These are phyloP conservation scores for Actenoides lindsayi DNA, from an alignment of 2,113 vertebrate genomes.

Conservation along the genomic window DNA sequence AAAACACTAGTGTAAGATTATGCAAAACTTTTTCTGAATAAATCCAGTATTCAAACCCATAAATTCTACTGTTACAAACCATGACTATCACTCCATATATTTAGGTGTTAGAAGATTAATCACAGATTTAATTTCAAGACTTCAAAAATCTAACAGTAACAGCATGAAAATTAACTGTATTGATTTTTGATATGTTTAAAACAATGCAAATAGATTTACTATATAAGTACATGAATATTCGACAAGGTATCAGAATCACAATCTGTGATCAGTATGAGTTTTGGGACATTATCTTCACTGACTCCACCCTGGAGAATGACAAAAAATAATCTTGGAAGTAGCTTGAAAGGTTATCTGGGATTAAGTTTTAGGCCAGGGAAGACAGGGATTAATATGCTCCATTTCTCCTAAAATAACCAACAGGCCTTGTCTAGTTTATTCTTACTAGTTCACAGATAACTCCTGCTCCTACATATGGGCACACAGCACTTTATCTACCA, in stretches of 20 bases:
- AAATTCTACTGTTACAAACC: background rate
- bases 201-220: constrained; percentile 23
- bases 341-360: background rate
- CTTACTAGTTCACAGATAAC: background rate
- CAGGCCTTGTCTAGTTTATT: background rate
- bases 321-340: background rate
- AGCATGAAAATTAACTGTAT: background rate
- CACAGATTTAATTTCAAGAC: background rate
- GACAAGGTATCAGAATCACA: background rate
- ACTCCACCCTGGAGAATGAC: background rate
- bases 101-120: background rate
- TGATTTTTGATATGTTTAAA: background rate
- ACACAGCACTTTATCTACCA: background rate
- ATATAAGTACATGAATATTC: background rate
- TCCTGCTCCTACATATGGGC: background rate
- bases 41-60: background rate
- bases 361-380: background rate
- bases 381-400: background rate
- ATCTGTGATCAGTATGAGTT: background rate
- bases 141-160: background rate
- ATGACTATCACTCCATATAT: background rate
- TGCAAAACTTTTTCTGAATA: background rate
- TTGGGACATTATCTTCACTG: background rate
- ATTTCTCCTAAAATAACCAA: background rate
- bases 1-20: background rate